Evolutionary conservation across 2,888 invertebrate species (phyloP).

Genomic region (Eupithecia pulchellata): DNA sequence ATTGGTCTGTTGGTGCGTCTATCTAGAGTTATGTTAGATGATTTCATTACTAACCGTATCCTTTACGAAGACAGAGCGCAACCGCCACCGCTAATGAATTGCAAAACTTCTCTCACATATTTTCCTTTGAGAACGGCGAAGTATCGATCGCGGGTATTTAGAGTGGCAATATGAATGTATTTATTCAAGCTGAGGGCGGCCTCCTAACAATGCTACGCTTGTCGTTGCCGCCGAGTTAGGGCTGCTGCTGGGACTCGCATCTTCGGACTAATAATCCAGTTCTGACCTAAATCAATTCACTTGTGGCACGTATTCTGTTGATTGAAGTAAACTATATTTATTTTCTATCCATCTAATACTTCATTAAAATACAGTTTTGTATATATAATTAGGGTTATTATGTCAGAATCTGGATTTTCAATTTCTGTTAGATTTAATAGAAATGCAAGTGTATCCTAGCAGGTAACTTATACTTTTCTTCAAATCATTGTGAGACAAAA

Average conservation of each 20-base stretch:
- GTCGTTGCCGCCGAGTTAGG: constrained; percentile 76
- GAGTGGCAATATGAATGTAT: constrained; percentile 86
- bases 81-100: constrained; percentile 40
- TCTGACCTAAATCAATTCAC: neutral
- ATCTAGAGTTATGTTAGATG: neutral
- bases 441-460: neutral
- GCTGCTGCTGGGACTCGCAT: constrained; percentile 52
- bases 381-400: too few relatives aligned
- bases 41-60: constrained; percentile 4
- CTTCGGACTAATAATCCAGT: neutral
- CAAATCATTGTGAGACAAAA: neutral
- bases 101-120: constrained; percentile 51
- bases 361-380: too few relatives aligned
- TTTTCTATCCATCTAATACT: too few relatives aligned
- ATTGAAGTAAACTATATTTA: too few relatives aligned
- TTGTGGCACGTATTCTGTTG: neutral
- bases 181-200: constrained; percentile 83
- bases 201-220: constrained; percentile 85
- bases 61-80: neutral
- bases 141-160: constrained; percentile 78
- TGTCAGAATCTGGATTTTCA: neutral
- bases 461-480: neutral
- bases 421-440: neutral
- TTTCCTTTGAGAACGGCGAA: constrained; percentile 59
- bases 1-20: neutral